Conservation (phyloP, 2,113 vertebrate species). For the Scortum barcoo region DNA sequence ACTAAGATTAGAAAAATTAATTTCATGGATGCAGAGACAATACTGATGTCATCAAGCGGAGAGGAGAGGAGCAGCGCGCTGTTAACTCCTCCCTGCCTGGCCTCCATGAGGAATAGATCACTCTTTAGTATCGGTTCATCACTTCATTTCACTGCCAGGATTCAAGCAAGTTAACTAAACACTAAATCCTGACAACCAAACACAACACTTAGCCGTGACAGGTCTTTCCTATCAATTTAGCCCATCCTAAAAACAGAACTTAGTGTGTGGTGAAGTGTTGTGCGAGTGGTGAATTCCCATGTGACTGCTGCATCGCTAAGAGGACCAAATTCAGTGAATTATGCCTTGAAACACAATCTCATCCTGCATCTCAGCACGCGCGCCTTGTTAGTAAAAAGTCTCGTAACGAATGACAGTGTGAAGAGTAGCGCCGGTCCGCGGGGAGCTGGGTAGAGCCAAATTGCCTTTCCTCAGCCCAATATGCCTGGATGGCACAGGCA, state of each 20-base stretch:
- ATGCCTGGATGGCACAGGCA: slow-evolving; percentile 72
- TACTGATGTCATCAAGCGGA: slow-evolving; percentile 85
- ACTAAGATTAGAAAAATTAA: slow-evolving; percentile 88
- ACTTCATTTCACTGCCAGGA: slow-evolving; percentile 40
- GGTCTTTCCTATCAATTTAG: slow-evolving; percentile 16
- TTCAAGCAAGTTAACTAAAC: slow-evolving; percentile 30
- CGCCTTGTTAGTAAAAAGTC: slow-evolving; percentile 74
- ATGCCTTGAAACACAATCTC: slow-evolving; percentile 62
- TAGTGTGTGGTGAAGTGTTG: slow-evolving; percentile 7
- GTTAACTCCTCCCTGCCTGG: slow-evolving; percentile 77
- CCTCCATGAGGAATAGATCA: slow-evolving; percentile 47
- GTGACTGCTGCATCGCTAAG: slow-evolving; percentile 45
- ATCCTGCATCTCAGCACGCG: slow-evolving; percentile 60
- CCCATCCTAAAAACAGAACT: slow-evolving; percentile 4
- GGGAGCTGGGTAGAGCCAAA: slow-evolving; percentile 75
- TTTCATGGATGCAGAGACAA: slow-evolving; percentile 87
- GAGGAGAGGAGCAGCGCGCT: slow-evolving; percentile 70
- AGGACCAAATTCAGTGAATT: slow-evolving; percentile 61
- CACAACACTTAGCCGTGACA: slow-evolving; percentile 14
- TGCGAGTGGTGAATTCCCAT: slow-evolving; percentile 16
- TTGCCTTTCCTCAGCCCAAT: slow-evolving; percentile 71
- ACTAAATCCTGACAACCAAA: slow-evolving; percentile 20
- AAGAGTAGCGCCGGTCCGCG: slow-evolving; percentile 60
- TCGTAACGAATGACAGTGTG: slow-evolving; percentile 73
- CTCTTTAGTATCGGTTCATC: slow-evolving; percentile 45